Evolutionary conservation across 1,140 invertebrate species (phyloP).

Genomic region (Forficula auricularia): DNA sequence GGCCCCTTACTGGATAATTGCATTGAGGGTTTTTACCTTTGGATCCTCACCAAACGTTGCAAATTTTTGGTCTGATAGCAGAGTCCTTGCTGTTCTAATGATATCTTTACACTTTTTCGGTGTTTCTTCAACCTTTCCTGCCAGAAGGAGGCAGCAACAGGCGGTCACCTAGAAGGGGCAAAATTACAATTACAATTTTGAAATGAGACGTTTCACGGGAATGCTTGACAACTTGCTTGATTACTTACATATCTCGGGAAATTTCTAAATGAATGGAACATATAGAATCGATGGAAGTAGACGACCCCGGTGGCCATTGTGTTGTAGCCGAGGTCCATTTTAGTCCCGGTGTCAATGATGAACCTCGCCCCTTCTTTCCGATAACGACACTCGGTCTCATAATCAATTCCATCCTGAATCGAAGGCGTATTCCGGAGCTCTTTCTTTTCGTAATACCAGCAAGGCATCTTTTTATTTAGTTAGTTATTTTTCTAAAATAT

Average conservation of each 20-base stretch:
- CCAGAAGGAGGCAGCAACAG: slow-evolving; percentile 89
- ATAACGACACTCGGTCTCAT: slow-evolving; percentile 65
- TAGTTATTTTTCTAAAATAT: no score
- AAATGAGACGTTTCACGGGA: no score
- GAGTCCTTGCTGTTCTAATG: slow-evolving; percentile 67
- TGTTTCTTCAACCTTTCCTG: slow-evolving; percentile 98
- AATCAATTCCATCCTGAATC: slow-evolving; percentile 65
- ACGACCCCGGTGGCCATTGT: slow-evolving; percentile 96
- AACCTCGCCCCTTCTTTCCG: slow-evolving; percentile 65
- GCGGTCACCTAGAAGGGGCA: slow-evolving; percentile 87
- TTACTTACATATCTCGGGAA: slow-evolving; percentile 83
- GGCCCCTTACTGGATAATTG: no score
- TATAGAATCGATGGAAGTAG: slow-evolving; percentile 97
- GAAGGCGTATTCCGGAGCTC: slow-evolving; percentile 78
- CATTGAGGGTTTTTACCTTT: no score
- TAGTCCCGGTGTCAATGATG: slow-evolving; percentile 81
- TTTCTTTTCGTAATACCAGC: slow-evolving; percentile 91
- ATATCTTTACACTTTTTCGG: slow-evolving; percentile 99
- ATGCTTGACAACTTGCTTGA: no score
- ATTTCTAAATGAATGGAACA: slow-evolving; percentile 92
- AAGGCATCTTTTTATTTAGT: no score
- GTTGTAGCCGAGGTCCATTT: slow-evolving; percentile 86
- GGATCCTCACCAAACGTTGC: slow-evolving; percentile 81
- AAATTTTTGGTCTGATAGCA: slow-evolving; percentile 69
- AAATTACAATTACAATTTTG: no score